Conservation (phyloP, 2,113 vertebrate genomes). For the Haemorhous mexicanus region DNA sequence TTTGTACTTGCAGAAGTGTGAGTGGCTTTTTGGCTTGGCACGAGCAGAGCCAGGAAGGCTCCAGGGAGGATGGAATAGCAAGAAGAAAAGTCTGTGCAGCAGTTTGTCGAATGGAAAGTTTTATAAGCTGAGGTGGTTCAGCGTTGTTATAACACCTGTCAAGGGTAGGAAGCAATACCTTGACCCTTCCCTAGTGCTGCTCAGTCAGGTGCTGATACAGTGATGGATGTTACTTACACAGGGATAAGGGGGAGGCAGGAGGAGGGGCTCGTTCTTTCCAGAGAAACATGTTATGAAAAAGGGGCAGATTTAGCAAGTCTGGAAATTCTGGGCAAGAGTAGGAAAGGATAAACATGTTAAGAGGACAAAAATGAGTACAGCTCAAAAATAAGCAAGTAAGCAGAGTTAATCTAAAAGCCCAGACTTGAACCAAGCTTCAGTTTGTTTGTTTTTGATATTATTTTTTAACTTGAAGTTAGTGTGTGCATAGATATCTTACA, state of each 20-base stretch:
- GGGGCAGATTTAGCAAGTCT: background rate
- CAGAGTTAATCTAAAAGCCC: background rate
- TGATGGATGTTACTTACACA: slow-evolving; percentile 31
- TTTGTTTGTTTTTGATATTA: background rate
- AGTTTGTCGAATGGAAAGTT: background rate
- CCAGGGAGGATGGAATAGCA: background rate
- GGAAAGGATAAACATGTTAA: background rate
- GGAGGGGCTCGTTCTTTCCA: background rate
- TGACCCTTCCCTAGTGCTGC: background rate
- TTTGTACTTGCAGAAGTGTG: background rate
- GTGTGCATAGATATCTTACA: background rate
- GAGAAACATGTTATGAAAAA: background rate
- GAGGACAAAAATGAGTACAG: background rate
- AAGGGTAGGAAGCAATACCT: slow-evolving; percentile 8
- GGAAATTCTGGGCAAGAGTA: background rate
- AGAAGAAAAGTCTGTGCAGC: rapidly evolving
- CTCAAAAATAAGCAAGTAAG: background rate
- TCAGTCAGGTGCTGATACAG: background rate
- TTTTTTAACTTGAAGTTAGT: background rate
- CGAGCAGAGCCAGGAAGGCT: background rate
- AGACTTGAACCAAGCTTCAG: background rate
- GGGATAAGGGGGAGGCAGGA: background rate
- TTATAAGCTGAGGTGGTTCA: background rate
- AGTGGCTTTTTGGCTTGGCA: background rate
- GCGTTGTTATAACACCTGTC: background rate